phyloP scores from a whole-genome alignment of 2,888 invertebrate species.

The Callyntrura guangdongensis region DNA sequence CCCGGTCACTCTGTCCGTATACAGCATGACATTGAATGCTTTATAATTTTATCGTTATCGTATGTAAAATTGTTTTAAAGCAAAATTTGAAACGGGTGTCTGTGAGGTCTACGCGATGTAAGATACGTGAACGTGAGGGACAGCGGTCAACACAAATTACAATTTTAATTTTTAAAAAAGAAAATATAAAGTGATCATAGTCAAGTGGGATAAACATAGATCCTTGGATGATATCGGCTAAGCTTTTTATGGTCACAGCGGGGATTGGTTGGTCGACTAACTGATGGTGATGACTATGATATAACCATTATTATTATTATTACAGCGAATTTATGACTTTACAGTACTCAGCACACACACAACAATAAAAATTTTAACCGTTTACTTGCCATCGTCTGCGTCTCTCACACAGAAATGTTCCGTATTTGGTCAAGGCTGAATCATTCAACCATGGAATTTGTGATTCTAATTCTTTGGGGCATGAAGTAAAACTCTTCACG shows the following conservation, averaged over 20 bases:
- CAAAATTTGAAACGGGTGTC: background rate
- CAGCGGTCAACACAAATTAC: conserved; percentile 13
- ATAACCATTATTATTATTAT: conserved; percentile 13
- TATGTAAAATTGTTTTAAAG: background rate
- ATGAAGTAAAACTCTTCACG: conserved; percentile 42
- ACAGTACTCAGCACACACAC: conserved; percentile 16
- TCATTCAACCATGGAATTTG: conserved; percentile 71
- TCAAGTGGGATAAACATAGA: background rate
- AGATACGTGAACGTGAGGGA: background rate
- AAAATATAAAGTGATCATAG: conserved; percentile 14
- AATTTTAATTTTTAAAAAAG: background rate
- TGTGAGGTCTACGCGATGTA: background rate
- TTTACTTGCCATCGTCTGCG: conserved; percentile 54
- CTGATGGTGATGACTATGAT: conserved; percentile 13
- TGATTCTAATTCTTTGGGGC: conserved; percentile 71
- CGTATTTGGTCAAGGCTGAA: conserved; percentile 78
- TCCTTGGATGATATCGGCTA: conserved; percentile 30
- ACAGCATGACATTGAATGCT: background rate
- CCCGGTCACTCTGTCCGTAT: background rate
- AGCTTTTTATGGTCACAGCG: conserved; percentile 49
- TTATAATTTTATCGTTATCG: background rate
- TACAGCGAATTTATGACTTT: conserved; percentile 6
- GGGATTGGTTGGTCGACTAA: conserved; percentile 41
- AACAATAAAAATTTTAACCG: conserved; percentile 62
- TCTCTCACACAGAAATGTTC: conserved; percentile 65